A percentile compares a stretch with the other conserved stretches of the same genome.
Conservation (phyloP, 2,888 invertebrate species). For the Apantesis nais region DNA sequence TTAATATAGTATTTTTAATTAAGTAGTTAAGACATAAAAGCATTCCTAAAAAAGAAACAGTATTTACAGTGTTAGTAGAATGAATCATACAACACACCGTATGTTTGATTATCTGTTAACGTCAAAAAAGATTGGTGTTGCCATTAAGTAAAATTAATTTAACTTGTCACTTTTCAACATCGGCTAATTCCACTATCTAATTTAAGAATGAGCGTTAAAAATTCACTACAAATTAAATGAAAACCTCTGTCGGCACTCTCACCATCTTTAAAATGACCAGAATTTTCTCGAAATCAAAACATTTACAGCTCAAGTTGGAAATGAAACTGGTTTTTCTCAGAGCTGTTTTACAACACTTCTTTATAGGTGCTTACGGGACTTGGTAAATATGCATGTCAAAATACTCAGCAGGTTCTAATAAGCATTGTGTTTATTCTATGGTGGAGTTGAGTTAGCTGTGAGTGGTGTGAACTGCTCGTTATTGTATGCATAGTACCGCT, state of each 20-base stretch:
- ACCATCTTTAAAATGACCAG: conserved; percentile 3
- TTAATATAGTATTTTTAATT: too few species aligned
- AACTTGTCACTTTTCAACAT: not conserved
- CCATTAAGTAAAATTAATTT: not conserved
- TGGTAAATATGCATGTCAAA: conserved; percentile 29
- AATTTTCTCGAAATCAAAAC: conserved; percentile 16
- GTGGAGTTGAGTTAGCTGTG: conserved; percentile 3
- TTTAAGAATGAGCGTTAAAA: not conserved
- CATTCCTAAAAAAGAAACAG: too few species aligned
- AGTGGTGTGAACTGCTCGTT: conserved; percentile 9
- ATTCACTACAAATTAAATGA: conserved; percentile 5
- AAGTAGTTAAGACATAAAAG: not conserved
- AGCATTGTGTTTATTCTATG: conserved; percentile 30
- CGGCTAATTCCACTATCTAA: not conserved
- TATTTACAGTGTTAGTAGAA: too few species aligned
- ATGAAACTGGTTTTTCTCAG: conserved; percentile 31
- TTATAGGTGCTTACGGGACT: conserved; percentile 31
- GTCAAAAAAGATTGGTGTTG: not conserved
- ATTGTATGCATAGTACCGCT: conserved; percentile 29
- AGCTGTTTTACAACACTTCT: conserved; percentile 21
- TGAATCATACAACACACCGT: too few species aligned
- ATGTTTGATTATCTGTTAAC: not conserved
- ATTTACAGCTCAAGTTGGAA: conserved; percentile 24
- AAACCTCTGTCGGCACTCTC: conserved; percentile 4
- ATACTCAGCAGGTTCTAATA: conserved; percentile 28